Conservation (phyloP, 2,113 vertebrate species). For the Ailurus styani region DNA sequence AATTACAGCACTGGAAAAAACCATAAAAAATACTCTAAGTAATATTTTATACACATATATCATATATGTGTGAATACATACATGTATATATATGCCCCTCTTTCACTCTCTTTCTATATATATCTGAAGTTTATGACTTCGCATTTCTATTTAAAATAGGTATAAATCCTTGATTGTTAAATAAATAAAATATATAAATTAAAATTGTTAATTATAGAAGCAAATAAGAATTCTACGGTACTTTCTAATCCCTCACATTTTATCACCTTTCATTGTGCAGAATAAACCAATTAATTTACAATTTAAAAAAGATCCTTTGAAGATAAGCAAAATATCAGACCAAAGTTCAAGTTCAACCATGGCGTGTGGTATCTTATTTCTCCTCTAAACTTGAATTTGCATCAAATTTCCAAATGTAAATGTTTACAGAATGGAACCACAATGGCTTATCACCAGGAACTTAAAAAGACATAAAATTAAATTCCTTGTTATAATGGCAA, state of each 20-base stretch:
- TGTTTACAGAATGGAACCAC: constrained; percentile 12
- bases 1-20: neutral
- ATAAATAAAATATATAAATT: neutral
- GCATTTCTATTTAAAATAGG: neutral
- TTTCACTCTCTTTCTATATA: neutral
- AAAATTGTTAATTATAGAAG: neutral
- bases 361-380: neutral
- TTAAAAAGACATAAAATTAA: neutral
- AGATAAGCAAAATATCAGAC: neutral
- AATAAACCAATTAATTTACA: constrained; percentile 55
- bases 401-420: neutral
- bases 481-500: neutral
- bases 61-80: neutral
- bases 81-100: neutral
- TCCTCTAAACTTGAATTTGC: constrained; percentile 45
- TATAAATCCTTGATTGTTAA: constrained; percentile 3
- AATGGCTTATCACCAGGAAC: neutral
- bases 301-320: neutral
- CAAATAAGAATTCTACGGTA: neutral
- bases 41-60: neutral
- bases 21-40: neutral
- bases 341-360: neutral
- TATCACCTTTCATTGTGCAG: neutral
- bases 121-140: neutral
- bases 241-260: neutral